A percentile compares a stretch with the other conserved stretches of the same genome.
phyloP scores from a whole-genome alignment of 2,888 invertebrate genomes.

The Phania funesta region DNA sequence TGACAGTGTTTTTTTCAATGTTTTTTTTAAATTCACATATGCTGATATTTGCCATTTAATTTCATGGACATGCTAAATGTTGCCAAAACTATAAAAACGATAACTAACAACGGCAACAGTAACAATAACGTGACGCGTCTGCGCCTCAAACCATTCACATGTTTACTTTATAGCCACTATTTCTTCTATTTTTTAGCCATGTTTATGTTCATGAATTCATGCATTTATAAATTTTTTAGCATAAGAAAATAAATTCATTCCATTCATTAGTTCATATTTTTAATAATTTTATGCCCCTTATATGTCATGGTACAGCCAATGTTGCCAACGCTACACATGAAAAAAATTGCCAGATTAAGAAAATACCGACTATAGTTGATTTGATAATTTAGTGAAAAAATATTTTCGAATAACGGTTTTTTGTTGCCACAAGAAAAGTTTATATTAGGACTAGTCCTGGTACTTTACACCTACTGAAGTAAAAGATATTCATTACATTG shows the following conservation, averaged over 20 bases:
- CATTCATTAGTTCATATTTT: slow-evolving; percentile 65
- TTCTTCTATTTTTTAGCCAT: slow-evolving; percentile 4
- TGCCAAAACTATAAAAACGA: slow-evolving; percentile 34
- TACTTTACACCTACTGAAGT: no score
- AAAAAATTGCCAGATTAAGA: no score
- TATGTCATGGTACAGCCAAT: no score
- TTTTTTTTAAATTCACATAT: background rate
- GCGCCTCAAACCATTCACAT: slow-evolving; percentile 22
- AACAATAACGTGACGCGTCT: slow-evolving; percentile 32
- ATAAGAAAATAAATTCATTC: slow-evolving; percentile 40
- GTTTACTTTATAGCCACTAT: slow-evolving; percentile 15
- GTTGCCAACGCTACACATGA: no score
- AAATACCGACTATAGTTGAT: no score
- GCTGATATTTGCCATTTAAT: slow-evolving; percentile 44
- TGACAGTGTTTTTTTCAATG: background rate
- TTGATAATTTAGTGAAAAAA: no score
- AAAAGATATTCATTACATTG: no score
- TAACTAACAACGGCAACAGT: background rate
- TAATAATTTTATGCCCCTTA: slow-evolving; percentile 64
- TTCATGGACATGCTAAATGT: slow-evolving; percentile 42
- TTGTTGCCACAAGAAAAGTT: no score
- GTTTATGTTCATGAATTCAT: slow-evolving; percentile 44
- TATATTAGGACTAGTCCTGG: no score
- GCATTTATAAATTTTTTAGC: slow-evolving; percentile 25
- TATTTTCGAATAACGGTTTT: no score